A percentile compares a stretch with the other conserved stretches of the same genome.
phyloP scores from a whole-genome alignment of 1,140 invertebrate species.

The Sminthurinus signatus region DNA sequence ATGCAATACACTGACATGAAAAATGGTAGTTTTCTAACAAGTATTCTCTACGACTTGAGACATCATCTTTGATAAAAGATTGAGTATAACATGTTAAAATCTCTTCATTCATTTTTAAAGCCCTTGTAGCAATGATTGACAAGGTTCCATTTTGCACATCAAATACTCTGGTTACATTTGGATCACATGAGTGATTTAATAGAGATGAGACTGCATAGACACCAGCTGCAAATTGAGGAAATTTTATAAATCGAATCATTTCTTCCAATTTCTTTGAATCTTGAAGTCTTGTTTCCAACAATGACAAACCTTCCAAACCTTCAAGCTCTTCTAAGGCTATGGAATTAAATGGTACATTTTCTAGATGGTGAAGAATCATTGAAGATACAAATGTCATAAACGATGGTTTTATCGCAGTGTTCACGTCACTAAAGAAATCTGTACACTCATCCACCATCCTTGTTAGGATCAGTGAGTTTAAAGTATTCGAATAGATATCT shows the following conservation, averaged over 20 bases:
- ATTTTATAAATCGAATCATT: slow-evolving; percentile 11
- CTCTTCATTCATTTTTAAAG: slow-evolving; percentile 26
- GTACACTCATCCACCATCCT: slow-evolving; percentile 11
- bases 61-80: slow-evolving; percentile 15
- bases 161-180: slow-evolving; percentile 57
- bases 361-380: slow-evolving; percentile 26
- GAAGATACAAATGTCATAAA: slow-evolving; percentile 23
- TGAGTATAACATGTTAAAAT: slow-evolving; percentile 24
- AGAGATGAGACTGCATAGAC: slow-evolving; percentile 70
- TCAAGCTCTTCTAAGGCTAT: slow-evolving; percentile 33
- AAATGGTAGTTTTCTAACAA: slow-evolving; percentile 31
- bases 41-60: slow-evolving; percentile 19
- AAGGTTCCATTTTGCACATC: slow-evolving; percentile 23
- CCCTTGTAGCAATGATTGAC: slow-evolving; percentile 23
- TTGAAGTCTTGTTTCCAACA: background rate
- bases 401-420: background rate
- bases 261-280: slow-evolving; percentile 40
- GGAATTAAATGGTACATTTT: slow-evolving; percentile 37
- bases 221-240: slow-evolving; percentile 52
- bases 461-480: slow-evolving; percentile 27
- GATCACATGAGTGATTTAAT: slow-evolving; percentile 85
- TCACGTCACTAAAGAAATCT: slow-evolving; percentile 18
- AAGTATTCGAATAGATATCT: slow-evolving; percentile 13
- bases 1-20: slow-evolving; percentile 29
- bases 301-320: background rate